A percentile compares a stretch with the other conserved stretches of the same genome.
These are phyloP conservation scores for Gephyroberyx darwinii DNA, from an alignment of 2,797 vertebrate species.

Conservation along the genomic window DNA sequence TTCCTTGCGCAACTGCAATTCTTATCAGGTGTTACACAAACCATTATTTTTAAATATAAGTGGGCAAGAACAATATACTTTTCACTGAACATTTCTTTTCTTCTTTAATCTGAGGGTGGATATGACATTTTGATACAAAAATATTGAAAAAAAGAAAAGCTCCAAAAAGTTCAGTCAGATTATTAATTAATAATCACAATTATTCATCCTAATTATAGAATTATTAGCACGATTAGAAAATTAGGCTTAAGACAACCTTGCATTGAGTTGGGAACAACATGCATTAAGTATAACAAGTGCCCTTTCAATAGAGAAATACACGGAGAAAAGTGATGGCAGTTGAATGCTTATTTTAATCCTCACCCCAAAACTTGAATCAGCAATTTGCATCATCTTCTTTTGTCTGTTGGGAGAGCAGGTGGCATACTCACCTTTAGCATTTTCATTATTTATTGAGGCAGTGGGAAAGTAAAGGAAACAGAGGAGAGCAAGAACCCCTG, in stretches of 20 bases:
- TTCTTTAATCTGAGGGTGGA: slow-evolving; percentile 36
- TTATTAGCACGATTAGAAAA: slow-evolving; percentile 20
- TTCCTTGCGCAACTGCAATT: slow-evolving; percentile 33
- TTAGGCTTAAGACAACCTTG: slow-evolving; percentile 19
- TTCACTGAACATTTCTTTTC: background rate
- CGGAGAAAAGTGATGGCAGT: slow-evolving; percentile 9
- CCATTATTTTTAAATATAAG: slow-evolving; percentile 19
- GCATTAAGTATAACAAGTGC: slow-evolving; percentile 26
- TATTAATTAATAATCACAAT: background rate
- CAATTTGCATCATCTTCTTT: background rate
- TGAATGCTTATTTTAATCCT: background rate
- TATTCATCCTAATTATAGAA: slow-evolving; percentile 22
- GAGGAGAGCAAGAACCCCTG: slow-evolving; percentile 4
- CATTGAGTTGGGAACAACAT: slow-evolving; percentile 36
- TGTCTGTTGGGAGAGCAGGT: background rate
- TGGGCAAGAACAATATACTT: background rate
- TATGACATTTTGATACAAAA: slow-evolving; percentile 71
- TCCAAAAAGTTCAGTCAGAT: slow-evolving; percentile 57
- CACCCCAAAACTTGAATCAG: background rate
- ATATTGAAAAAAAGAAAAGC: slow-evolving; percentile 63
- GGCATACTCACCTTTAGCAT: background rate
- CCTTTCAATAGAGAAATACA: slow-evolving; percentile 7
- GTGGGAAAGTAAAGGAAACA: slow-evolving; percentile 5
- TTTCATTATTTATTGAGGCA: slow-evolving; percentile 16
- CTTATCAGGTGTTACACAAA: slow-evolving; percentile 29